Conservation (phyloP, 37 sponge, comb jelly and placozoan genomes). For the Bolinopsis microptera region DNA sequence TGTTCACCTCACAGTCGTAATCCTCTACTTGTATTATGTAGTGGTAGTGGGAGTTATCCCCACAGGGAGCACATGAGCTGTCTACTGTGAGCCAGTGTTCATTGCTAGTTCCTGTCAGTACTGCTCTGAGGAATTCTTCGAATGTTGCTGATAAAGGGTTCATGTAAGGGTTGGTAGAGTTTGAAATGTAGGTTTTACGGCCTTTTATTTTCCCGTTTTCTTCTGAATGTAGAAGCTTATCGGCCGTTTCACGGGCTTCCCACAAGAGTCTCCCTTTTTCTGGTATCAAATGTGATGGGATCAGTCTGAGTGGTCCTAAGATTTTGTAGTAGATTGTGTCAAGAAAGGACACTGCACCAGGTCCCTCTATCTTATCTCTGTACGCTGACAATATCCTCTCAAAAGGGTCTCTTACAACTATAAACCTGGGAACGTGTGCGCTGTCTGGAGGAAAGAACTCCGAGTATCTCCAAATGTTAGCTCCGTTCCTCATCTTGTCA, state of each 20-base stretch:
- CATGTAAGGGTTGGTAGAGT: neutral
- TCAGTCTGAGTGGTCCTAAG: neutral
- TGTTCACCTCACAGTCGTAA: neutral
- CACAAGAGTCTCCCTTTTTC: neutral
- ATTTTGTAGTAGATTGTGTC: neutral
- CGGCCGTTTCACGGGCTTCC: neutral
- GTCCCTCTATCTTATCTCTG: slow-evolving; percentile 12
- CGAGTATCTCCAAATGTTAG: neutral
- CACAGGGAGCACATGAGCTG: neutral
- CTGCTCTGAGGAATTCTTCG: neutral
- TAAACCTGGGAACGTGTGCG: neutral
- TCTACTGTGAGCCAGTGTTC: neutral
- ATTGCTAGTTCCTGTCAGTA: neutral
- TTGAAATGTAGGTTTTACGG: neutral
- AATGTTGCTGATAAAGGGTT: slow-evolving; percentile 15
- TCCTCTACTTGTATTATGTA: neutral
- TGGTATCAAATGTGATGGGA: neutral
- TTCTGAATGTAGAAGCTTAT: neutral
- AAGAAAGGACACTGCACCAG: neutral
- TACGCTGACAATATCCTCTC: slow-evolving; percentile 7
- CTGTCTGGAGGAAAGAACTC: neutral
- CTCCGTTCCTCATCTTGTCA: slow-evolving; percentile 22
- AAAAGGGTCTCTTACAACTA: neutral
- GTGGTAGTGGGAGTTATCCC: neutral
- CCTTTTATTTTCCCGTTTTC: neutral